Percentiles rank a stretch among this genome's conserved stretches.
Evolutionary conservation across 2,888 invertebrate genomes (phyloP).

Genomic region (Tenthredo notha): DNA sequence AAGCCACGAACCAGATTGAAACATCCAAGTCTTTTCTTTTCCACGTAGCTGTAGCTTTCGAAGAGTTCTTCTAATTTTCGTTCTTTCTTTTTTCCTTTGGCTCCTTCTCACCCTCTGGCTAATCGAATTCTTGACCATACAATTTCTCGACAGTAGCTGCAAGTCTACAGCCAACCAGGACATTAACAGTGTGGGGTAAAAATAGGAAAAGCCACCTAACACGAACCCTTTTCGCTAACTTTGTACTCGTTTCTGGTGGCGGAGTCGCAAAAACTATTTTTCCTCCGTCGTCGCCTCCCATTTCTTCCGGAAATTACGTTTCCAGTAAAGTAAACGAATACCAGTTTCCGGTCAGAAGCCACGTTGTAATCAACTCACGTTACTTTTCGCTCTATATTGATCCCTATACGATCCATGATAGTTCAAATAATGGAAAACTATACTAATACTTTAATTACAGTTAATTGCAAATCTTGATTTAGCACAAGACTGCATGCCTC

Average conservation of each 20-base stretch:
- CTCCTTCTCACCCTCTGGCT: not conserved
- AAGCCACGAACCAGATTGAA: not conserved
- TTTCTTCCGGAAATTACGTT: conserved; percentile 33
- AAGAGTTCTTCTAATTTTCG: conserved; percentile 18
- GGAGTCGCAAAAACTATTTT: not conserved
- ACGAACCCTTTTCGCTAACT: conserved; percentile 20
- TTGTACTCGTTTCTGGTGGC: not conserved
- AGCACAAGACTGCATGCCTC: too few relatives aligned
- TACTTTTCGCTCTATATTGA: not conserved
- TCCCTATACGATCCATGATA: not conserved
- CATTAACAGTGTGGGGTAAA: not conserved
- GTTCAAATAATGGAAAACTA: not conserved
- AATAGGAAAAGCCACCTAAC: conserved; percentile 8
- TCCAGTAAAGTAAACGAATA: not conserved
- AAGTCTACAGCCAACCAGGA: not conserved
- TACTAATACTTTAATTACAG: not conserved
- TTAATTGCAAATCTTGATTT: not conserved
- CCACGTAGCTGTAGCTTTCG: not conserved
- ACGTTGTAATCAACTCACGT: conserved; percentile 23
- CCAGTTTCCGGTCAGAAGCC: not conserved
- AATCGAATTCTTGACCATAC: conserved; percentile 37
- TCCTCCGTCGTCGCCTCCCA: not conserved
- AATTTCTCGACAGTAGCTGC: conserved; percentile 11
- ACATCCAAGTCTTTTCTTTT: not conserved
- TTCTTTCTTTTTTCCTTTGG: not conserved